phyloP scores from a whole-genome alignment of 2,888 invertebrate genomes.

The Eilema griseolum region DNA sequence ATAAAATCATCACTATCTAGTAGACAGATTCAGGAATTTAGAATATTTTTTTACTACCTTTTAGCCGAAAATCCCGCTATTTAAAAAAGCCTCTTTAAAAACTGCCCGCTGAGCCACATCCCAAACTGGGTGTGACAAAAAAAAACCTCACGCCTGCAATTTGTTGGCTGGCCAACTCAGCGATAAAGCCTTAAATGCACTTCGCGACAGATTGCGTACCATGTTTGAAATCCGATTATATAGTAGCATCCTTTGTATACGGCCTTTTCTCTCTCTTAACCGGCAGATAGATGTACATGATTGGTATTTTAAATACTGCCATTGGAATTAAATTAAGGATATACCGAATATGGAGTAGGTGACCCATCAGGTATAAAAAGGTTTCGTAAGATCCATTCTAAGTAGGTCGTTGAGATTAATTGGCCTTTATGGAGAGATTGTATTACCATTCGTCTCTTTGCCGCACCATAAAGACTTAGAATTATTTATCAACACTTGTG shows the following conservation, averaged over 20 bases:
- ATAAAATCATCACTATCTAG: too few relatives aligned
- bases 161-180: conserved; percentile 49
- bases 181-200: conserved; percentile 59
- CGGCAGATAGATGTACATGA: conserved; percentile 36
- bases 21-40: too few relatives aligned
- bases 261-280: conserved; percentile 37
- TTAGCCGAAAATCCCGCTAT: conserved; percentile 42
- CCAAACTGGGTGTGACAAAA: conserved; percentile 52
- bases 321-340: conserved; percentile 15
- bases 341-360: conserved; percentile 4
- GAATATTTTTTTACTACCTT: too few relatives aligned
- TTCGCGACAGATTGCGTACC: conserved; percentile 54
- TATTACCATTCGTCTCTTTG: not conserved
- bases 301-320: conserved; percentile 24
- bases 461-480: not conserved
- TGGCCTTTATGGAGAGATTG: conserved; percentile 2
- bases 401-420: not conserved
- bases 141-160: conserved; percentile 49
- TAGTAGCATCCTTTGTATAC: conserved; percentile 48
- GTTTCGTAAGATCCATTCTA: not conserved
- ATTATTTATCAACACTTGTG: not conserved
- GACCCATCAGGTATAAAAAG: conserved; percentile 9
- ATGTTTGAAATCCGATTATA: conserved; percentile 57
- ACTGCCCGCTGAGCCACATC: conserved; percentile 43
- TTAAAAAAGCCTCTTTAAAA: conserved; percentile 41